Conservation (phyloP, 2,113 vertebrate species). For the Dicaeum eximium region DNA sequence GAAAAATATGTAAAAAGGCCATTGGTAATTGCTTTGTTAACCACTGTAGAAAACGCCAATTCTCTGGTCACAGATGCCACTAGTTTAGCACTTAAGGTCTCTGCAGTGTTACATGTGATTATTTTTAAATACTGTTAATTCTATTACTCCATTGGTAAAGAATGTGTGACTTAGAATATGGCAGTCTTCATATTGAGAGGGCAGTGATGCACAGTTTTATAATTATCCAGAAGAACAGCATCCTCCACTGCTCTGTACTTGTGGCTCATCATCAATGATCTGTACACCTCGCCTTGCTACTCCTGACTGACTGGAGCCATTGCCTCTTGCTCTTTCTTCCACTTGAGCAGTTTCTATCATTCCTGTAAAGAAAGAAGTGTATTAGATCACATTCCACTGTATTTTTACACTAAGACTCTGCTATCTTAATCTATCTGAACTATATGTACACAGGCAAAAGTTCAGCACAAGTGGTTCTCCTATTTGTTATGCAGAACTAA, state of each 20-base stretch:
- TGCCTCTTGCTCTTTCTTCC: constrained; percentile 89
- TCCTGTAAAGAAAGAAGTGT: constrained; percentile 69
- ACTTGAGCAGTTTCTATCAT: constrained; percentile 97
- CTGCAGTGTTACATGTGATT: constrained; percentile 79
- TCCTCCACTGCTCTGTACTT: constrained; percentile 82
- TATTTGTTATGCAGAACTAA: not conserved
- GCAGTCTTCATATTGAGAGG: constrained; percentile 79
- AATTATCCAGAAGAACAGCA: constrained; percentile 93
- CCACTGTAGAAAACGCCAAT: constrained; percentile 84
- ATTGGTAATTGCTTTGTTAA: constrained; percentile 85
- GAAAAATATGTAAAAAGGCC: constrained; percentile 84
- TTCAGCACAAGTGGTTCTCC: not conserved
- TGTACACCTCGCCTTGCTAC: constrained; percentile 87
- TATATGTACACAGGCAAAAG: not conserved
- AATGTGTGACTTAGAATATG: constrained; percentile 78
- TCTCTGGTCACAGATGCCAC: constrained; percentile 81
- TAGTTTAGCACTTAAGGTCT: constrained; percentile 86
- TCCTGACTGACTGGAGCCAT: constrained; percentile 85
- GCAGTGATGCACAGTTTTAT: constrained; percentile 77
- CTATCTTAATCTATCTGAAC: not conserved
- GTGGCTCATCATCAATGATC: constrained; percentile 95
- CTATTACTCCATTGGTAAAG: constrained; percentile 80
- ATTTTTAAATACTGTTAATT: constrained; percentile 83
- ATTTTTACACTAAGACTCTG: not conserved
- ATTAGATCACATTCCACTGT: not conserved